Percentiles rank a stretch among this genome's conserved stretches.
Evolutionary conservation across 1,140 invertebrate genomes (phyloP).

Genomic region (Popillia japonica): DNA sequence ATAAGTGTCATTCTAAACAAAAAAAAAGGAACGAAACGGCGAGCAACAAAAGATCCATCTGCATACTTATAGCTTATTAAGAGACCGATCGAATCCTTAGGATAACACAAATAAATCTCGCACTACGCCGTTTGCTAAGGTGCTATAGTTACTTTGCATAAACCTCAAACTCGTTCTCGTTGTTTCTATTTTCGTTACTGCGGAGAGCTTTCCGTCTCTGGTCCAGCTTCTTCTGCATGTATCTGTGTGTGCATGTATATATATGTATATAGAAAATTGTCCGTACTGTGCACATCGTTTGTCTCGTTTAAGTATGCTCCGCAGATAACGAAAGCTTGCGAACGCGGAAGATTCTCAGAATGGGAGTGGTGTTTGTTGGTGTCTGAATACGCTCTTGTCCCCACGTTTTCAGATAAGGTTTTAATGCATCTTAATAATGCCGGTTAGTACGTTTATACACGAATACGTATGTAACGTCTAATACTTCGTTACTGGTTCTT

Average conservation of each 20-base stretch:
- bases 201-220: background rate
- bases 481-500: too few species aligned
- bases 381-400: conserved; percentile 24
- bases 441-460: conserved; percentile 12
- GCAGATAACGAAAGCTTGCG: background rate
- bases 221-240: background rate
- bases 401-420: conserved; percentile 19
- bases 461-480: background rate
- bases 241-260: background rate
- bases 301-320: background rate
- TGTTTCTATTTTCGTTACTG: background rate
- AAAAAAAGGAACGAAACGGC: too few species aligned
- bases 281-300: background rate
- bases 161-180: background rate
- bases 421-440: conserved; percentile 35
- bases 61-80: background rate
- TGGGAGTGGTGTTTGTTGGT: conserved; percentile 11
- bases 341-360: conserved; percentile 31
- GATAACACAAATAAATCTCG: background rate
- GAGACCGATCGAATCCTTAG: background rate
- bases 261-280: background rate
- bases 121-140: background rate
- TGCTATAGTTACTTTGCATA: background rate
- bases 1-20: too few species aligned
- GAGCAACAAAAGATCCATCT: background rate